Evolutionary conservation across 1,140 invertebrate genomes (phyloP), one percentile per base, ranked within the genome.

Genomic region (Nasonia longicornis): DNA sequence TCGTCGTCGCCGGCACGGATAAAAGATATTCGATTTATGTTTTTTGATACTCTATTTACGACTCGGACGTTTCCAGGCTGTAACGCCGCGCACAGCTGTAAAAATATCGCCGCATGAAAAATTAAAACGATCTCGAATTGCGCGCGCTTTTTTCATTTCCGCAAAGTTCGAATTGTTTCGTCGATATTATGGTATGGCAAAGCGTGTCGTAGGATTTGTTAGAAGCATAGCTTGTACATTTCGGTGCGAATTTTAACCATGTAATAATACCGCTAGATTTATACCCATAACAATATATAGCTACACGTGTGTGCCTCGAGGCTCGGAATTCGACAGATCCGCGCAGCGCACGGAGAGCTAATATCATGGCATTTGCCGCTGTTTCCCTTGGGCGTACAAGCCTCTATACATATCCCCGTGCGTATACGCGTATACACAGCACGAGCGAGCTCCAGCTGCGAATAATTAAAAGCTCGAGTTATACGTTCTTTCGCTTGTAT

Each of bases 11-110:
- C 31, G 31, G 63, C 1, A 42, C 42, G 66, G 63, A 77, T 77
- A 77, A 77, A 77, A 26, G 35, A 67, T 45, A 26, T 42, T 66
- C 58, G 63, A 66, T 77, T 77, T 66, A 77, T 77, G 63, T 26
- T 42, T 67, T 58, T 45, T 14, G 63, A 77, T 77, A 66, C 64
- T 77, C 67, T 64, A 67, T 77, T 67, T 67, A 67, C 3, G 48
- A n/a, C 3, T 11, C 22, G n/a, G 52, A 7, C 52, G 52, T 58
- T 58, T 58, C 52, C 52, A 58, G 20, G 52, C 52, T n/a, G 52
- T 58, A n/a, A 20, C 16, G n/a, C 22, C 22, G 20, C 26, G 42
- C 3, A 11, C 22, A 12, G 22, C 22, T 48, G 42, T 26, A 48
- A 73, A 73, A 73, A 48, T 73, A 73, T 12, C 45, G 22, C 42